phyloP scores from a whole-genome alignment of 1,140 invertebrate species.

The Maniola jurtina region DNA sequence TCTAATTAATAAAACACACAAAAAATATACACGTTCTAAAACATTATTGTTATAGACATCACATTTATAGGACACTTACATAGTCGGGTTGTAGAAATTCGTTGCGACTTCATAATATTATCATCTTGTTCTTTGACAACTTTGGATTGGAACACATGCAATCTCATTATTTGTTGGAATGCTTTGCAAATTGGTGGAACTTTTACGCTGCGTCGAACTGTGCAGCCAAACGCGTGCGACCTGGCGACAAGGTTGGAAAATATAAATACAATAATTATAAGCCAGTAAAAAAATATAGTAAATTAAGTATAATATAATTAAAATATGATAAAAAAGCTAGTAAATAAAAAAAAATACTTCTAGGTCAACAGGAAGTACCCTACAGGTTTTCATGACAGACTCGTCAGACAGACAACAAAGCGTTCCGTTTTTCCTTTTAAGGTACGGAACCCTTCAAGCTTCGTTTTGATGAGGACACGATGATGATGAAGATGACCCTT shows the following conservation, averaged over 20 bases:
- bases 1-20: slow-evolving; percentile 72
- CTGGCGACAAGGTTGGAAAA: slow-evolving; percentile 37
- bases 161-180: slow-evolving; percentile 31
- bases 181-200: slow-evolving; percentile 39
- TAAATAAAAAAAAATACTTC: not conserved
- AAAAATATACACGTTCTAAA: slow-evolving; percentile 76
- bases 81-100: slow-evolving; percentile 70
- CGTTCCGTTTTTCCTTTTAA: too few relatives aligned
- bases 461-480: not conserved
- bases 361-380: too few relatives aligned
- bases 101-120: slow-evolving; percentile 62
- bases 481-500: too few relatives aligned
- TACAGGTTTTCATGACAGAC: too few relatives aligned
- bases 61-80: slow-evolving; percentile 72
- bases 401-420: too few relatives aligned
- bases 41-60: slow-evolving; percentile 77
- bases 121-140: slow-evolving; percentile 34
- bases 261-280: slow-evolving; percentile 2
- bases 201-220: slow-evolving; percentile 69
- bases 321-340: too few relatives aligned
- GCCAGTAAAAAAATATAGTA: too few relatives aligned
- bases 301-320: too few relatives aligned
- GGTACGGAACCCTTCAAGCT: too few relatives aligned
- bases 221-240: slow-evolving; percentile 72
- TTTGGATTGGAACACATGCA: slow-evolving; percentile 49